Evolutionary conservation across 2,888 invertebrate genomes (phyloP).

Genomic region (Andrena praecox): DNA sequence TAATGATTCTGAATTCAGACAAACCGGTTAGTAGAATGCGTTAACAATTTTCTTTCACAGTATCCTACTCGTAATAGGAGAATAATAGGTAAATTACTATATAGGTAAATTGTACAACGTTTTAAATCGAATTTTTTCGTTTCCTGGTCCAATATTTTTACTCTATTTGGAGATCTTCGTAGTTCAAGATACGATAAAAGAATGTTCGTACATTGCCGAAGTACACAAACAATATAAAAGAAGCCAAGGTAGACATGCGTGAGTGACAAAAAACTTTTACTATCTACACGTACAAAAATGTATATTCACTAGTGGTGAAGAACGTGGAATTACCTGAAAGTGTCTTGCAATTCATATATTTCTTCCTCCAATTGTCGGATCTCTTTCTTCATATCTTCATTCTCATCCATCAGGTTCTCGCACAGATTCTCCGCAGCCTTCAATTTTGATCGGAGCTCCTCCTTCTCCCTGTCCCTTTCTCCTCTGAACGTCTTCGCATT

Average conservation of each 20-base stretch:
- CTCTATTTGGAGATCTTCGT: background rate
- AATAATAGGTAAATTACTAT: background rate
- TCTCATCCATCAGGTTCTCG: conserved; percentile 98
- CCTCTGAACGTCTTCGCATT: conserved; percentile 74
- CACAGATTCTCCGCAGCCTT: conserved; percentile 96
- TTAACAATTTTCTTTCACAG: background rate
- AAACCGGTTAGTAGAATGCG: conserved; percentile 51
- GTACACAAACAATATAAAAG: background rate
- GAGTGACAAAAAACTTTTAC: conserved; percentile 4
- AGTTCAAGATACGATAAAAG: too few relatives aligned
- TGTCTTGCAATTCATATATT: conserved; percentile 99
- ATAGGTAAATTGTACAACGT: background rate
- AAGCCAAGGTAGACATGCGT: conserved; percentile 43
- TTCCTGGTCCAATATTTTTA: background rate
- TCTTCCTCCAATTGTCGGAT: conserved; percentile 97
- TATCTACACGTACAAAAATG: conserved; percentile 10
- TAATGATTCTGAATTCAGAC: conserved; percentile 47
- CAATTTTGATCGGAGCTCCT: conserved; percentile 92
- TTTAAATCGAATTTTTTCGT: conserved; percentile 47
- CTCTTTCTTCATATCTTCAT: conserved; percentile 97
- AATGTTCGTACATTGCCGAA: too few relatives aligned
- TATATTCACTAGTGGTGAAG: background rate
- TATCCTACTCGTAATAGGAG: background rate
- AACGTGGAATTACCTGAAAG: conserved; percentile 88
- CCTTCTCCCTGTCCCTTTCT: conserved; percentile 78